Evolutionary conservation across 2,888 invertebrate genomes (phyloP), one percentile per base, ranked within the genome.

Genomic region (Spodoptera littoralis): DNA sequence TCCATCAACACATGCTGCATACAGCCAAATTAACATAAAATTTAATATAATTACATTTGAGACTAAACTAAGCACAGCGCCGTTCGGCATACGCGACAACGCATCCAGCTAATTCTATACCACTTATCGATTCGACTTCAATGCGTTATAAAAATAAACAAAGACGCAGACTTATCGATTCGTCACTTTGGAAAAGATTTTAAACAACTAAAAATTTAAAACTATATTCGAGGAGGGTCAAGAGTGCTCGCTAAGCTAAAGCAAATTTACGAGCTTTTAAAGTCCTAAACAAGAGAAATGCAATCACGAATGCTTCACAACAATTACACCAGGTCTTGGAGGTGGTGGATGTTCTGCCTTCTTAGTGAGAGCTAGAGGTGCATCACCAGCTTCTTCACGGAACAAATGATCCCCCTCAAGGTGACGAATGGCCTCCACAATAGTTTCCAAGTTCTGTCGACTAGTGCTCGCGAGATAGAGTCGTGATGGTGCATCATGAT

Each of bases 391-490:
- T 81, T 96, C 97, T 83, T 98, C 98, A 73, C 97, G 96, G 92
- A 99, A 98, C 87, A 98, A 94, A 90, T 98, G 98, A 89, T 99
- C 99, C 46, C 99, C 99, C 90, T 99, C 99, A 77, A 99, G 95
- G 89, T 99, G 99, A 45, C 99, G 97, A 85, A 99, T 99, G 60
- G 99, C 99, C 91, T 99, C 99, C 45, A 99, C 99, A 78, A 99
- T 99, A 12, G 99, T 99, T 92, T 99, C 99, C 82, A 99, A 95
- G 91, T 99, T 99, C 90, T 99, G 98, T 60, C 98, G 96, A 71
- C 98, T 98, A 56, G 97, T 97, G 77, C 93, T 95, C 22, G 95
- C 93, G 24, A 93, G 85, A 80, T 95, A 95, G 43, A 95, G 83
- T 6, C 95, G 90, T 45, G 94, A 90, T 0, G 93, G 87, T 3